Evolutionary conservation across 2,113 vertebrate species (phyloP).

Genomic region (Periophthalmodon schlosseri): DNA sequence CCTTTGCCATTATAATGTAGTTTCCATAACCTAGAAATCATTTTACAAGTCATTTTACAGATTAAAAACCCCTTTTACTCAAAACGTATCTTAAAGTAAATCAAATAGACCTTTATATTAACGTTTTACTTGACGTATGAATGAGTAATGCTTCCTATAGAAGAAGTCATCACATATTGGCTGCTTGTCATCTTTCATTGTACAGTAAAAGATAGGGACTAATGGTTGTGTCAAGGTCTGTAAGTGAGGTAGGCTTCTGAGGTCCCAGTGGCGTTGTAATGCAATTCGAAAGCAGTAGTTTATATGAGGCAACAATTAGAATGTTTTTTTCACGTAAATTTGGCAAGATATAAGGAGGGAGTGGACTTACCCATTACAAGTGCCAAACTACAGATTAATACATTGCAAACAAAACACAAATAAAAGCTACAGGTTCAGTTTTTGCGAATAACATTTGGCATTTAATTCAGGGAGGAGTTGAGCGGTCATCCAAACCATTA

Average conservation of each 20-base stretch:
- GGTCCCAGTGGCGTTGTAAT: constrained; percentile 1
- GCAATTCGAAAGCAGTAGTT: not conserved
- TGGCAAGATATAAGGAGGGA: not conserved
- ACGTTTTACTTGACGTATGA: constrained; percentile 6
- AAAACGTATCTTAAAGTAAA: not conserved
- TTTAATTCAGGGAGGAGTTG: not conserved
- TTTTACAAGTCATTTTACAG: not conserved
- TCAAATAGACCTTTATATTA: not conserved
- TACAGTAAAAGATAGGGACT: constrained; percentile 12
- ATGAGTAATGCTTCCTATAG: constrained; percentile 1
- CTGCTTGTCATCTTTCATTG: constrained; percentile 12
- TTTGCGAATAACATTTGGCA: not conserved
- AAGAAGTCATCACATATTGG: constrained; percentile 7
- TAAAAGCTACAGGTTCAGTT: not conserved
- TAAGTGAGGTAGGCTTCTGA: not conserved
- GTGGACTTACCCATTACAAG: not conserved
- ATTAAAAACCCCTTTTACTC: not conserved
- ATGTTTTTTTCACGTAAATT: not conserved
- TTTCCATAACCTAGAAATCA: not conserved
- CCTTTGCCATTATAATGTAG: not conserved
- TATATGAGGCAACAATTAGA: not conserved
- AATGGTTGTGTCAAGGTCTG: constrained; percentile 8
- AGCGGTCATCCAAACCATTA: not conserved
- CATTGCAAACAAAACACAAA: not conserved
- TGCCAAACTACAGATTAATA: not conserved